Evolutionary conservation across 1,140 invertebrate species (phyloP).

Genomic region (Ceratosolen fusciceps): DNA sequence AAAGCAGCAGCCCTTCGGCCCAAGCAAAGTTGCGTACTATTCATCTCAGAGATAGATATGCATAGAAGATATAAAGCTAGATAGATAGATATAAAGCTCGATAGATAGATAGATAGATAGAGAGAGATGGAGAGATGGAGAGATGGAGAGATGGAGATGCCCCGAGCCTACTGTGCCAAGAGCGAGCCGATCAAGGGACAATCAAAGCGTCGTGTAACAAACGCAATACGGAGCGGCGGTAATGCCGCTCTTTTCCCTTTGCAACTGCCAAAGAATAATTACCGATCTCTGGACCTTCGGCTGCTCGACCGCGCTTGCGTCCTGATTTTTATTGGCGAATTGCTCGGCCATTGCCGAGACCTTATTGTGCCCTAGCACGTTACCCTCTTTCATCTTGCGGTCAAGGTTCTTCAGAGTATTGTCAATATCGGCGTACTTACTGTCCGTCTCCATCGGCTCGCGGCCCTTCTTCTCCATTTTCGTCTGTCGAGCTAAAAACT

Average conservation of each 20-base stretch:
- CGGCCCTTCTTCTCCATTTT: slow-evolving; percentile 80
- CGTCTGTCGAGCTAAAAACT: slow-evolving; percentile 86
- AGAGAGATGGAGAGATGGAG: too few relatives aligned
- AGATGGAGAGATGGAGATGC: too few relatives aligned
- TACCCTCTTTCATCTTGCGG: slow-evolving; percentile 85
- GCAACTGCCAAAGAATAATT: slow-evolving; percentile 66
- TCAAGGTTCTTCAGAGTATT: slow-evolving; percentile 84
- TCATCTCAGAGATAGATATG: too few relatives aligned
- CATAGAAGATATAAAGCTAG: too few relatives aligned
- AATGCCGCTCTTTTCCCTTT: slow-evolving; percentile 45
- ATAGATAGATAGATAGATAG: too few relatives aligned
- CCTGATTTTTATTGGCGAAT: slow-evolving; percentile 77
- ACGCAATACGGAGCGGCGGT: slow-evolving; percentile 48
- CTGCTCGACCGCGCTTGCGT: slow-evolving; percentile 61
- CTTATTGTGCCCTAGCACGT: slow-evolving; percentile 83
- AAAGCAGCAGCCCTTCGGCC: too few relatives aligned
- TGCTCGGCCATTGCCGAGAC: slow-evolving; percentile 90
- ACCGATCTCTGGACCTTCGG: slow-evolving; percentile 76
- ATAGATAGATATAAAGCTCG: too few relatives aligned
- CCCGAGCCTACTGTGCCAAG: too few relatives aligned
- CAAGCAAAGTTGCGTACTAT: too few relatives aligned
- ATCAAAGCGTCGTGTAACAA: slow-evolving; percentile 38
- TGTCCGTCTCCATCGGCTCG: slow-evolving; percentile 73
- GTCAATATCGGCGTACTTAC: slow-evolving; percentile 84
- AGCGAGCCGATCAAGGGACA: not conserved